Conservation (phyloP, 2,797 vertebrate species). For the Chloroceryle inda region DNA sequence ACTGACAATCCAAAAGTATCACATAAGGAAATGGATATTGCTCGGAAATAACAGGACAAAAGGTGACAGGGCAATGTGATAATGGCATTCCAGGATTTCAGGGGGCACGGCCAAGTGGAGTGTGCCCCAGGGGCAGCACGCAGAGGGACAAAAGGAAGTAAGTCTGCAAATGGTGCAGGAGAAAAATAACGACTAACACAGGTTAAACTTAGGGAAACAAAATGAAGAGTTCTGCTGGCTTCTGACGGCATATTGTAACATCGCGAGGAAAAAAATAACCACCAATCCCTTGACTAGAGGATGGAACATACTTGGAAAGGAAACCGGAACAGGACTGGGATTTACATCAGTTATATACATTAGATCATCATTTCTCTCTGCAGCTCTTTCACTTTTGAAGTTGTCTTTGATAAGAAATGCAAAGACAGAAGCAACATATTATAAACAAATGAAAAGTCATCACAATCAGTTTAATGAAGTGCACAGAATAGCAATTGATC, state of each 20-base stretch:
- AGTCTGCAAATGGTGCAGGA: not conserved
- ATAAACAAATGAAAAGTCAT: constrained; percentile 86
- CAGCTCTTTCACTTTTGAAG: not conserved
- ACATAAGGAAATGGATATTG: not conserved
- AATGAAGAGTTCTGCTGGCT: not conserved
- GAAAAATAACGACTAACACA: not conserved
- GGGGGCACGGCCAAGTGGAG: not conserved
- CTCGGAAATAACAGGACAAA: not conserved
- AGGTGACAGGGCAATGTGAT: not conserved
- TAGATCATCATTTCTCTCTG: not conserved
- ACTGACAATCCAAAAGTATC: not conserved
- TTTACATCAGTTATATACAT: not conserved
- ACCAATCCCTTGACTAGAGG: not conserved
- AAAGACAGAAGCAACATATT: constrained; percentile 78
- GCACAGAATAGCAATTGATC: constrained; percentile 87
- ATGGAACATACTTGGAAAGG: not conserved
- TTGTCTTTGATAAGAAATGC: constrained; percentile 31
- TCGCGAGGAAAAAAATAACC: accelerated
- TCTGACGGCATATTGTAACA: not conserved
- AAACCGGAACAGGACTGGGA: not conserved
- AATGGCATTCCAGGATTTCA: not conserved
- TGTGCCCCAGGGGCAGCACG: too few species aligned
- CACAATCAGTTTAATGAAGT: constrained; percentile 89
- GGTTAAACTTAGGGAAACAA: not conserved
- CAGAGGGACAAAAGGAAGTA: not conserved